Evolutionary conservation across 2,888 invertebrate genomes (phyloP).

Genomic region (Sycophila texana): DNA sequence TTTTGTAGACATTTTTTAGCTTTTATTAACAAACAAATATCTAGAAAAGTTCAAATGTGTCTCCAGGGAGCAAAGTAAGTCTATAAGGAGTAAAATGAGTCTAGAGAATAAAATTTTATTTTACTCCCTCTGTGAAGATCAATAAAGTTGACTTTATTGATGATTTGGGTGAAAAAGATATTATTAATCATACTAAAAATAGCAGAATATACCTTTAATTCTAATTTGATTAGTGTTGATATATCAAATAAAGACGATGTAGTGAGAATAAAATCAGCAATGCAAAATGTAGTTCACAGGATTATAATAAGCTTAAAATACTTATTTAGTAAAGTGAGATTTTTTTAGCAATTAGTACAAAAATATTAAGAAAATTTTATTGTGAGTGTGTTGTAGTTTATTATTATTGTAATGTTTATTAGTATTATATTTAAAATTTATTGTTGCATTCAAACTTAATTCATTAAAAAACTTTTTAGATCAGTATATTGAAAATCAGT

Average conservation of each 20-base stretch:
- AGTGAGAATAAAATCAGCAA: background rate
- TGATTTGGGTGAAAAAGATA: no score
- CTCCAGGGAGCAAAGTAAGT: no score
- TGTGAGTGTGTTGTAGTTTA: background rate
- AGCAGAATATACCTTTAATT: background rate
- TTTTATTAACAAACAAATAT: no score
- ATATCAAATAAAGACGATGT: background rate
- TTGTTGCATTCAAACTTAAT: background rate
- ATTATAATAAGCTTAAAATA: conserved; percentile 6
- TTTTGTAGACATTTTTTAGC: no score
- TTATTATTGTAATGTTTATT: background rate
- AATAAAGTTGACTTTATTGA: no score
- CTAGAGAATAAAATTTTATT: no score
- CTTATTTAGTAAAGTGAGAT: background rate
- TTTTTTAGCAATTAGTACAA: background rate
- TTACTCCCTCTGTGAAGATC: no score
- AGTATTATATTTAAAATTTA: background rate
- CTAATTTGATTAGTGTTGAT: no score
- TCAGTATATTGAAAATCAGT: background rate
- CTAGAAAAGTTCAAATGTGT: no score
- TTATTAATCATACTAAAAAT: conserved; percentile 39
- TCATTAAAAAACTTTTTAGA: background rate
- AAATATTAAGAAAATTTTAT: background rate
- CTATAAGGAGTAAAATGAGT: no score
- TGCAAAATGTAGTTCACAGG: conserved; percentile 10